phyloP scores from a whole-genome alignment of 2,888 invertebrate species.

The Drosophila cracens region DNA sequence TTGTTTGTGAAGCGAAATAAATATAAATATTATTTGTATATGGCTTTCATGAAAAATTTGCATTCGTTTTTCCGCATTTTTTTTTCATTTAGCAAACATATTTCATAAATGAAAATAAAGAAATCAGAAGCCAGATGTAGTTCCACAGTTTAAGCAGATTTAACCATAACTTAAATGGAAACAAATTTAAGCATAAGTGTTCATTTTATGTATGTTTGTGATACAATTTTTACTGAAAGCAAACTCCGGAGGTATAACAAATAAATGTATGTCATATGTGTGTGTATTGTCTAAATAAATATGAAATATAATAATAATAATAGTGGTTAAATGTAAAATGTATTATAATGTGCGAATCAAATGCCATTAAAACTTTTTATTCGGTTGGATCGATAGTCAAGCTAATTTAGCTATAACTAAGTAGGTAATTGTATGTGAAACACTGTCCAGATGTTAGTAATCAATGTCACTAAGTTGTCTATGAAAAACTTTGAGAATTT shows the following conservation, averaged over 20 bases:
- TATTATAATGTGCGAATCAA: constrained; percentile 13
- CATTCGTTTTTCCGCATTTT: background rate
- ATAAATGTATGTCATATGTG: constrained; percentile 23
- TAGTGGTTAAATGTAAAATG: constrained; percentile 10
- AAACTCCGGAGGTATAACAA: constrained; percentile 8
- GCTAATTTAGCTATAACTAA: constrained; percentile 28
- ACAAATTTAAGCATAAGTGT: constrained; percentile 58
- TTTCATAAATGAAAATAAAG: background rate
- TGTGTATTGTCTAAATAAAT: constrained; percentile 19
- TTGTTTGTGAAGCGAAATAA: background rate
- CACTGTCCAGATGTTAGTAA: constrained; percentile 13
- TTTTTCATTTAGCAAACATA: background rate
- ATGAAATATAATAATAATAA: constrained; percentile 2
- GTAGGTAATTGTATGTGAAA: constrained; percentile 23
- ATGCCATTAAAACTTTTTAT: constrained; percentile 21
- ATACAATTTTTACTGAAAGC: constrained; percentile 45
- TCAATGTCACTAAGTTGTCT: constrained; percentile 21
- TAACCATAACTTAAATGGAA: background rate
- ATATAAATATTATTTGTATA: background rate
- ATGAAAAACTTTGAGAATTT: constrained; percentile 21
- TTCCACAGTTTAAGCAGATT: background rate
- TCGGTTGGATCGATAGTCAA: constrained; percentile 28
- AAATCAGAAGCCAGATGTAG: background rate
- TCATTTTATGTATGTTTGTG: constrained; percentile 69
- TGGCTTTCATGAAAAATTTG: background rate